phyloP scores from a whole-genome alignment of 2,113 vertebrate species.

The Steatornis caripensis region DNA sequence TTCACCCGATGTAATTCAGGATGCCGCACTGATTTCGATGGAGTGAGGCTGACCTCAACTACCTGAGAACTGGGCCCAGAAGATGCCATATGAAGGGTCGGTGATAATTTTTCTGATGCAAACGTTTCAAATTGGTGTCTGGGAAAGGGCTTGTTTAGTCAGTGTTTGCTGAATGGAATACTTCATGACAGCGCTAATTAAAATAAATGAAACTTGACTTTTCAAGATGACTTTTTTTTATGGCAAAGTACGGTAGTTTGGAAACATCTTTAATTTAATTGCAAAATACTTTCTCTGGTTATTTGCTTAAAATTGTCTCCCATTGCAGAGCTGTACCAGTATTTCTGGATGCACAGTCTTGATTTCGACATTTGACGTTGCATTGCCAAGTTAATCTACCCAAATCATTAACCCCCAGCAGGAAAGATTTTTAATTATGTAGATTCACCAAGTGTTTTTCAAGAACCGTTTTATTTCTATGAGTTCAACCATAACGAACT shows the following conservation, averaged over 20 bases:
- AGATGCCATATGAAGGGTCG: not conserved
- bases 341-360: constrained; percentile 10
- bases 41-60: not conserved
- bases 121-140: not conserved
- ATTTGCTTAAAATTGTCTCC: constrained; percentile 57
- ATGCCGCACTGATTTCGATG: not conserved
- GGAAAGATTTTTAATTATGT: constrained; percentile 63
- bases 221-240: constrained; percentile 47
- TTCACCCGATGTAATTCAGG: not conserved
- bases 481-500: not conserved
- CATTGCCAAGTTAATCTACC: constrained; percentile 51
- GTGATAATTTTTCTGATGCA: not conserved
- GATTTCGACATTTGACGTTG: constrained; percentile 7
- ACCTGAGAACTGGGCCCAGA: not conserved
- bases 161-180: not conserved
- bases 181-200: constrained; percentile 43
- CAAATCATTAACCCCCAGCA: constrained; percentile 59
- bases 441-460: constrained; percentile 37
- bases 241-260: constrained; percentile 58
- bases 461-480: constrained; percentile 20
- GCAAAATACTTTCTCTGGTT: constrained; percentile 49
- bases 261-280: constrained; percentile 68
- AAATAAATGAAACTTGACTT: constrained; percentile 67
- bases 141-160: constrained; percentile 31
- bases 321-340: not conserved